A percentile compares a stretch with the other conserved stretches of the same genome.
Conservation (phyloP, 1,140 invertebrate species). For the Piezodorus guildinii region DNA sequence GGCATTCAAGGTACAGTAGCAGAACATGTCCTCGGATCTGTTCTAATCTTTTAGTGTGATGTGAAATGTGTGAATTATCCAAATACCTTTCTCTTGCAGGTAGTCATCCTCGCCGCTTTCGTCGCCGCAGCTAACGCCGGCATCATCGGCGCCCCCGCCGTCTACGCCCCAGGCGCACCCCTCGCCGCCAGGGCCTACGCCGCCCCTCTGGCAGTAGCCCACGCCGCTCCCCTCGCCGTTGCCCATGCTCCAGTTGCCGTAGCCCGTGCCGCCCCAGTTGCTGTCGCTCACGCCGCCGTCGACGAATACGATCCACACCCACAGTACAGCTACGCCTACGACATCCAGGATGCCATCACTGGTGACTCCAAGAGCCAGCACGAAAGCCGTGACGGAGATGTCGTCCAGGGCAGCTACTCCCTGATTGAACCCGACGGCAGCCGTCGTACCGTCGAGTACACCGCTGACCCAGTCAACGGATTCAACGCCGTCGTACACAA, state of each 20-base stretch:
- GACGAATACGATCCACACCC: constrained; percentile 39
- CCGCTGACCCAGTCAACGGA: constrained; percentile 4
- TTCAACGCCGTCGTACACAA: background rate
- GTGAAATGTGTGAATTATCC: background rate
- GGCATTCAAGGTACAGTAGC: too few relatives aligned
- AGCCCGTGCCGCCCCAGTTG: background rate
- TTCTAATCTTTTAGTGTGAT: too few relatives aligned
- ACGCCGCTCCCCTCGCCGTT: constrained; percentile 23
- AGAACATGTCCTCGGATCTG: too few relatives aligned
- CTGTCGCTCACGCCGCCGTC: constrained; percentile 12
- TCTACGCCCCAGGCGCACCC: constrained; percentile 25
- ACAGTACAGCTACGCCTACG: constrained; percentile 29
- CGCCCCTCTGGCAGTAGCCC: constrained; percentile 22
- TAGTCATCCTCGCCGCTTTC: constrained; percentile 21
- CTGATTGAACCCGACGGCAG: too few relatives aligned
- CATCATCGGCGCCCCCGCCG: constrained; percentile 27
- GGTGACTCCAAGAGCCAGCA: constrained; percentile 14
- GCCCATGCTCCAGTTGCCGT: background rate
- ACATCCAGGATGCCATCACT: constrained; percentile 25
- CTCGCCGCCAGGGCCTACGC: constrained; percentile 22
- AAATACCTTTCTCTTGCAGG: background rate
- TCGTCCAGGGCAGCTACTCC: background rate
- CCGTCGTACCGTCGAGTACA: background rate
- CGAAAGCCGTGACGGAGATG: constrained; percentile 4
- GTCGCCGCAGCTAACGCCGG: constrained; percentile 30